Evolutionary conservation across 2,113 vertebrate species (phyloP), one percentile per base, ranked within the genome.

Genomic region (Pelecanoides urinatrix): DNA sequence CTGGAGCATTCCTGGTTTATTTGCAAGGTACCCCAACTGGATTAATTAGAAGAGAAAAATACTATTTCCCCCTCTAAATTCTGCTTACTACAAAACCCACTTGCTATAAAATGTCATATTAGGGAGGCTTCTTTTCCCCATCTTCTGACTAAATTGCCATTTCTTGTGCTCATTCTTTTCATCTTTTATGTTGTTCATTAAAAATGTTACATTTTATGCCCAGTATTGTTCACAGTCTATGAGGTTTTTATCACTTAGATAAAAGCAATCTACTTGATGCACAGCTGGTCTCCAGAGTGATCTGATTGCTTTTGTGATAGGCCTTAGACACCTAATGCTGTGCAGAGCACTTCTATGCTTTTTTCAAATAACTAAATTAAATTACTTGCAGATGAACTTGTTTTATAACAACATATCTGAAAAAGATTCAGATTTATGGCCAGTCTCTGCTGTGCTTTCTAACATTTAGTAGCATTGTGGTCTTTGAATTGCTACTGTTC

Each of bases 231-330:
- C 97, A 97, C 96, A 98, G 91, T 93, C 95, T 94, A 92, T 91
- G 96, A 97, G 96, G 81, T 94, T 97, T 98, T 98, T 97, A 98
- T 98, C 95, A 95, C 97, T 96, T 77, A 76, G 95, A 97, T 96
- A 96, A 98, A 97, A 98, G 95, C 95, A 95, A 96, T 96, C 91
- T 94, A 23, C 74, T 91, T 95, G 94, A 97, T 96, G 94, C 95
- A 94, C 97, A 97, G 96, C 92, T 98, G 92, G 81, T 92, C 96
- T 96, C 86, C 83, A 80, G 86, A 73, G 82, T 68, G 87, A 96
- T 94, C 92, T 97, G 95, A 96, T 96, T 96, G 94, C 79, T 95
- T 97, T 92, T 94, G 92, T 92, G 96, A 95, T 94, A 50, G 74
- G 62, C 77, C 75, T 93, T 93, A 93, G 94, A 94, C 92, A 97